Percentiles rank a stretch among this genome's conserved stretches.
Conservation (phyloP, 2,888 invertebrate genomes). For the Amitus sp. region DNA sequence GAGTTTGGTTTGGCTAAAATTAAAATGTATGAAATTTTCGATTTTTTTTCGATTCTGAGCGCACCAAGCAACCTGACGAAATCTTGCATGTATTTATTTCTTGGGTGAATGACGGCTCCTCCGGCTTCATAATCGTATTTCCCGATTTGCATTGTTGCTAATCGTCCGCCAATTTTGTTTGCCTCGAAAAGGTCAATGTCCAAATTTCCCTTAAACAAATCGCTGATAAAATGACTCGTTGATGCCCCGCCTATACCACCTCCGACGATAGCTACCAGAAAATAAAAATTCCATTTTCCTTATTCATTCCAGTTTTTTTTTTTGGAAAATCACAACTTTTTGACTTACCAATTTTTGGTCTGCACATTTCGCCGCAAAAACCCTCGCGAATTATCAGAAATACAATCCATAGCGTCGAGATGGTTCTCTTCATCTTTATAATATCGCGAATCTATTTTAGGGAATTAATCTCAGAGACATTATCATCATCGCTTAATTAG, state of each 20-base stretch:
- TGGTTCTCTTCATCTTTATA: background rate
- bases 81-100: constrained; percentile 70
- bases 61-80: constrained; percentile 69
- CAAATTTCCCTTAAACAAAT: constrained; percentile 61
- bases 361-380: constrained; percentile 20
- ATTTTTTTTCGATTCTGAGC: too few species aligned
- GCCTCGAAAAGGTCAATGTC: constrained; percentile 70
- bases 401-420: background rate
- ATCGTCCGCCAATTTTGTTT: constrained; percentile 69
- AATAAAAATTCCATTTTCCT: too few species aligned
- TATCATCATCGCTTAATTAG: too few species aligned
- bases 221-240: constrained; percentile 68
- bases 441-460: too few species aligned
- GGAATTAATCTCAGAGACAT: too few species aligned
- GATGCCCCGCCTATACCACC: constrained; percentile 73
- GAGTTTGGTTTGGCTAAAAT: too few species aligned
- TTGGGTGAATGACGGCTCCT: constrained; percentile 70
- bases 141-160: constrained; percentile 67
- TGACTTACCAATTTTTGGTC: constrained; percentile 46
- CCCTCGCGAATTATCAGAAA: constrained; percentile 14
- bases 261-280: constrained; percentile 69
- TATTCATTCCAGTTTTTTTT: background rate
- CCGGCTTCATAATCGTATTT: constrained; percentile 70
- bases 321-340: background rate
- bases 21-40: too few species aligned